Evolutionary conservation across 2,888 invertebrate genomes (phyloP), one percentile per base, ranked within the genome.

Genomic region (Amphimallon solstitiale): DNA sequence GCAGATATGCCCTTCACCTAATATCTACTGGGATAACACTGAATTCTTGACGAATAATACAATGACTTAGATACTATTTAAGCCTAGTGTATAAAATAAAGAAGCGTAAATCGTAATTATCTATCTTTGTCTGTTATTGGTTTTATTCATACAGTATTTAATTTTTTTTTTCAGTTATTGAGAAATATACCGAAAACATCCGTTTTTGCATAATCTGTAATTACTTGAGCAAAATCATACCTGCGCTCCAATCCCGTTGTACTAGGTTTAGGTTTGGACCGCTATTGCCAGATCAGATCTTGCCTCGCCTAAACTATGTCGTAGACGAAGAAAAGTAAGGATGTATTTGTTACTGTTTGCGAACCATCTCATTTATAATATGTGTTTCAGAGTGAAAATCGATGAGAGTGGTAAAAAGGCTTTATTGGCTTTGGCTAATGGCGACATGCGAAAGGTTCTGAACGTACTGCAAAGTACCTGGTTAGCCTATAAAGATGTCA

Each of bases 151-250:
- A n/a, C n/a, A n/a, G n/a, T n/a, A n/a, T n/a, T 61, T 17, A 35
- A 4, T 63, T 63, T 75, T 75, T 76, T 74, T 66, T 84, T 86
- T 73, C 86, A 95, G 96, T 99, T 75, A 98, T 99, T 78, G 99
- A 99, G 83, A 99, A 99, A 82, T 99, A 96, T 81, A 98, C 99
- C 9, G 97, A 98, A 72, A 99, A 98, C 82, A 95, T 97, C 2
- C 86, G 99, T 6, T 99, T 99, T 83, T 99, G 99, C 81, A 92
- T 99, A 67, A 99, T 99, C 77, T 98, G 98, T 84, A 99, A 99
- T 84, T 99, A 99, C 83, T 84, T 99, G 73, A 94, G 96, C 75
- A 98, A 98, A 86, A 98, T 99, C 69, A 99, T 98, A 76, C 99
- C 99, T 12, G 98, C 99, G 2, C 85, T 99, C 62, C 99, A 99